These are phyloP conservation scores for Onychostoma macrolepis DNA, from an alignment of 2,113 vertebrate genomes.

Conservation along the genomic window DNA sequence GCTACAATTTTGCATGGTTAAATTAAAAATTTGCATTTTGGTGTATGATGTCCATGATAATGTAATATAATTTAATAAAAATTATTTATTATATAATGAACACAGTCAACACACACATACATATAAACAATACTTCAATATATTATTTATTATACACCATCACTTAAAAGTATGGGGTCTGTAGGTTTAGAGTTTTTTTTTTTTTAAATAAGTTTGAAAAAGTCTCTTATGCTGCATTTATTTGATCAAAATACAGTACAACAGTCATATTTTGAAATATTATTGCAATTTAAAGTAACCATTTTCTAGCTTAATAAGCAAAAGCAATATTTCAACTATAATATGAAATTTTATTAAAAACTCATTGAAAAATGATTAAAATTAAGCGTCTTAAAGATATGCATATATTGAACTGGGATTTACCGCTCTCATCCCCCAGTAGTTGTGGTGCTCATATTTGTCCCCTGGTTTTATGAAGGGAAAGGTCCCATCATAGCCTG, in stretches of 20 bases:
- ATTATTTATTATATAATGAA: too few relatives aligned
- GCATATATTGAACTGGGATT: constrained; percentile 40
- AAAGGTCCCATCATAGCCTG: constrained; percentile 93
- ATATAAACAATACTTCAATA: too few relatives aligned
- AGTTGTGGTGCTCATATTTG: constrained; percentile 91
- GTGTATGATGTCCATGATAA: too few relatives aligned
- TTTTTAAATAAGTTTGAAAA: too few relatives aligned
- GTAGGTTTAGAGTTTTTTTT: too few relatives aligned
- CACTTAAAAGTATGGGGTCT: too few relatives aligned
- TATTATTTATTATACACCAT: too few relatives aligned
- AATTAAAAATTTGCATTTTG: not conserved
- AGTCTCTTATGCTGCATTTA: not conserved
- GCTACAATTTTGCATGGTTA: not conserved
- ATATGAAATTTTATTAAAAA: not conserved
- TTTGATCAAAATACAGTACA: too few relatives aligned
- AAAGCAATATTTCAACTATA: not conserved
- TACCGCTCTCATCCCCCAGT: constrained; percentile 97
- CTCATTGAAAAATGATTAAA: not conserved
- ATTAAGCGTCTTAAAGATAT: not conserved
- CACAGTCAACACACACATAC: too few relatives aligned
- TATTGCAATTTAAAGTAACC: not conserved
- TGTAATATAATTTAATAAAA: too few relatives aligned
- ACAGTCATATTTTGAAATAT: too few relatives aligned
- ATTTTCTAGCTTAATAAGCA: not conserved
- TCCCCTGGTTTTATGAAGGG: constrained; percentile 94